Conservation (phyloP, 2,113 vertebrate genomes). For the Oreochromis tanganicae region DNA sequence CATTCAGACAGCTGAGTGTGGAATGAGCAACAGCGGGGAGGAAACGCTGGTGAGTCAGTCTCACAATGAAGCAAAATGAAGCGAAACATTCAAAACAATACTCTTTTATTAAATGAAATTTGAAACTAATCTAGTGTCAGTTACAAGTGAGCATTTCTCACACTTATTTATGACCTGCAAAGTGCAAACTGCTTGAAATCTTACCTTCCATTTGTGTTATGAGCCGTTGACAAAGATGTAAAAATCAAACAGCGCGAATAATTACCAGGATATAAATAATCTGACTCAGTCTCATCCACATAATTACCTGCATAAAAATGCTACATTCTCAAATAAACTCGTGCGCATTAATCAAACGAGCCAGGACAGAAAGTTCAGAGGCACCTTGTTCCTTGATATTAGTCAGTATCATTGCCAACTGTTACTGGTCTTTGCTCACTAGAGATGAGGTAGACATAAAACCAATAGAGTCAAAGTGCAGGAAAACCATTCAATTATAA, state of each 20-base stretch:
- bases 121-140: not conserved
- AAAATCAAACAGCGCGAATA: not conserved
- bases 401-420: not conserved
- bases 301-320: not conserved
- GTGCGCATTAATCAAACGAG: not conserved
- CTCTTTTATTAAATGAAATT: constrained; percentile 2
- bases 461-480: constrained; percentile 17
- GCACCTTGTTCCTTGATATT: not conserved
- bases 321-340: not conserved
- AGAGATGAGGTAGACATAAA: constrained; percentile 53
- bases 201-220: not conserved
- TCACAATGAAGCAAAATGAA: constrained; percentile 2
- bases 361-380: not conserved
- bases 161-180: not conserved
- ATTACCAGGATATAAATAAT: not conserved
- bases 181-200: not conserved
- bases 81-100: not conserved
- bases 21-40: constrained; percentile 19
- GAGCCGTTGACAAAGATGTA: not conserved
- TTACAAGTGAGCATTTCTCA: not conserved
- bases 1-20: constrained; percentile 13
- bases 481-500: constrained; percentile 31
- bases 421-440: not conserved
- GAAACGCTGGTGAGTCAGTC: constrained; percentile 38
- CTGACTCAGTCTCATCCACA: not conserved